Evolutionary conservation across 1,140 invertebrate genomes (phyloP), one percentile per base, ranked within the genome.

Genomic region (Eubasilissa regina): DNA sequence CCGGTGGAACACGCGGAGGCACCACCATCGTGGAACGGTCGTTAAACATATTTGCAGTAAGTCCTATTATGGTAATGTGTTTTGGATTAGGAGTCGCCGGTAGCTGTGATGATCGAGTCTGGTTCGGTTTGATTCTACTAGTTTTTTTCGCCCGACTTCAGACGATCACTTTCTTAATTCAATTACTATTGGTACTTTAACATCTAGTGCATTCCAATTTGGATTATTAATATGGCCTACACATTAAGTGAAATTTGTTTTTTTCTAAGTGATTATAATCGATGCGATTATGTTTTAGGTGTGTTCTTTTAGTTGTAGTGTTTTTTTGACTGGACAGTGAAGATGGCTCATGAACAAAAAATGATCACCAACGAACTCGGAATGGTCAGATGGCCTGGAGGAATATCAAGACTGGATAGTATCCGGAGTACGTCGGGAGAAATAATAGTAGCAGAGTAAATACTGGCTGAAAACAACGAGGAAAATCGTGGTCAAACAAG

Each of bases 91-190:
- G 25, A 44, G 25, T 21, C 19, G 10, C 8, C 25, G 25, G 58
- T 62, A 62, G 58, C 19, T 21, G 58, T 62, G 13, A 21, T 35
- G 60, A 35, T 64, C 60, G 60, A 64, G 19, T n/a, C 25, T 64
- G 13, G n/a, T 64, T 64, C 35, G 60, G n/a, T 35, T 64, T 43
- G 12, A 64, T 10, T 58, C 21, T 58, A 21, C 55, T 15, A 3
- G 55, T 58, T 58, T 58, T 21, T 58, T 43, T 11, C 6, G 60
- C 60, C 12, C 9, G 55, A 58, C 1, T 6, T 58, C 12, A 17
- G 13, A n/a, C 55, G 60, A 64, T 64, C 35, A 64, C 60, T 64
- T 64, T 64, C 60, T 64, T 64, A 64, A 64, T 64, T 64, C 19
- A 64, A 64, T 64, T 35, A 64, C 12, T 13, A 3, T 17, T 12